Conservation (phyloP, 2,113 vertebrate species). For the Mus musculus region DNA sequence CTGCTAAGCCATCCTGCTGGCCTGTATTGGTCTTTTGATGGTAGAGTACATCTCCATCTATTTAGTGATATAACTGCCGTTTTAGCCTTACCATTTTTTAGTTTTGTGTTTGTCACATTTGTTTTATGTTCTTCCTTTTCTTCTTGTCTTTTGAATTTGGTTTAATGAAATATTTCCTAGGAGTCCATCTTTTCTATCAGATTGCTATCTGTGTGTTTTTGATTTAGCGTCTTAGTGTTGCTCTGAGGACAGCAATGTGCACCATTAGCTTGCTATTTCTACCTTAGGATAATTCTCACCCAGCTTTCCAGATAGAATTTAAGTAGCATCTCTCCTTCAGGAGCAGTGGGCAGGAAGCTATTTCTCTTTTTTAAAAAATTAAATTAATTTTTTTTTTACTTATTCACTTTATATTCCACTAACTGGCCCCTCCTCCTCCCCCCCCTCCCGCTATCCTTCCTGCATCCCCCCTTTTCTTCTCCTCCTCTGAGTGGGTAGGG, state of each 20-base stretch:
- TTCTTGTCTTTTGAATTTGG: conserved; percentile 31
- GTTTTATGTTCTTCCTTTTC: neutral
- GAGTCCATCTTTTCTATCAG: conserved; percentile 48
- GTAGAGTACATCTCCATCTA: neutral
- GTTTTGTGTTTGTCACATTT: neutral
- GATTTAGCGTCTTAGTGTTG: neutral
- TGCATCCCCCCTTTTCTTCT: too few relatives aligned
- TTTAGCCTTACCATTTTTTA: neutral
- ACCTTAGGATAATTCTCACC: neutral
- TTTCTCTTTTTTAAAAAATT: neutral
- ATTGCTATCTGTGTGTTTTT: conserved; percentile 23
- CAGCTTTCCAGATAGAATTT: neutral
- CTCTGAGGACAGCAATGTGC: neutral
- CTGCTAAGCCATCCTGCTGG: too few relatives aligned
- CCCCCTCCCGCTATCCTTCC: too few relatives aligned
- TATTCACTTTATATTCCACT: too few relatives aligned
- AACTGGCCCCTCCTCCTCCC: too few relatives aligned
- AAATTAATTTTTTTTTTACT: too few relatives aligned
- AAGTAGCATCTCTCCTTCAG: neutral
- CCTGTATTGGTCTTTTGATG: neutral
- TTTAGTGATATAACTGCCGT: neutral
- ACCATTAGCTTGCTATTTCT: neutral
- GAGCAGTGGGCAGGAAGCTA: neutral
- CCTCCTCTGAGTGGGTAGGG: too few relatives aligned
- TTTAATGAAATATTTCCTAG: conserved; percentile 25